A percentile compares a stretch with the other conserved stretches of the same genome.
Conservation (phyloP, 2,797 vertebrate genomes). For the Coracias cyanogaster region DNA sequence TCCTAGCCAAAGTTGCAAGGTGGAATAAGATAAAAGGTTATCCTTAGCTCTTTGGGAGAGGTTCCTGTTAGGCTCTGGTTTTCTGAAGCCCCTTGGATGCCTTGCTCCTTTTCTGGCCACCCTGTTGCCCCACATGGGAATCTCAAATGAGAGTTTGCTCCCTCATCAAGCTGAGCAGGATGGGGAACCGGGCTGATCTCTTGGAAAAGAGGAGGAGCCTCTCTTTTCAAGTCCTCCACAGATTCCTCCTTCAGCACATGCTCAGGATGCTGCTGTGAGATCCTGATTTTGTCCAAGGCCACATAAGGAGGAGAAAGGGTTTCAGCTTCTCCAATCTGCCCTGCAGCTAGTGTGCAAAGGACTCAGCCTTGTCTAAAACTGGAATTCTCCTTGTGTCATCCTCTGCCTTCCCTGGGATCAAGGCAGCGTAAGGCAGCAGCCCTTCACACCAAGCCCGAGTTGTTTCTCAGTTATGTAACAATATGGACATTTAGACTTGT, state of each 20-base stretch:
- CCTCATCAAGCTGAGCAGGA: not conserved
- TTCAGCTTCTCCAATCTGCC: not conserved
- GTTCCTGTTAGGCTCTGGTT: not conserved
- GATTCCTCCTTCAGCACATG: not conserved
- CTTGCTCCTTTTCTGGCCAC: not conserved
- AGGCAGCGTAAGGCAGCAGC: not conserved
- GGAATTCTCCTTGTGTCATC: conserved; percentile 13
- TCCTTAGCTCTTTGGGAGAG: not conserved
- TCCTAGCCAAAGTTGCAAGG: not conserved
- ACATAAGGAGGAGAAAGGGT: not conserved
- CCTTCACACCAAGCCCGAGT: not conserved
- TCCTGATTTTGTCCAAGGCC: not conserved
- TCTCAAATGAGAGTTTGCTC: not conserved
- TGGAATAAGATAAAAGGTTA: not conserved
- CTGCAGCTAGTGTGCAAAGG: not conserved
- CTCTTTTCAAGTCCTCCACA: not conserved
- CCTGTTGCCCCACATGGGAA: not conserved
- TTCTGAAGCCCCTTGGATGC: not conserved
- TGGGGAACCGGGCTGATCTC: not conserved
- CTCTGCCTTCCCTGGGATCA: not conserved
- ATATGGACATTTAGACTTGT: conserved; percentile 59
- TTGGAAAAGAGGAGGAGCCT: not conserved
- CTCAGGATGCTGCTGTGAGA: not conserved
- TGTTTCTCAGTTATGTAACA: conserved; percentile 52
- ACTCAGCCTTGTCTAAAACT: not conserved